These are phyloP conservation scores for Chelmon rostratus DNA, from an alignment of 2,797 vertebrate species.

Conservation along the genomic window DNA sequence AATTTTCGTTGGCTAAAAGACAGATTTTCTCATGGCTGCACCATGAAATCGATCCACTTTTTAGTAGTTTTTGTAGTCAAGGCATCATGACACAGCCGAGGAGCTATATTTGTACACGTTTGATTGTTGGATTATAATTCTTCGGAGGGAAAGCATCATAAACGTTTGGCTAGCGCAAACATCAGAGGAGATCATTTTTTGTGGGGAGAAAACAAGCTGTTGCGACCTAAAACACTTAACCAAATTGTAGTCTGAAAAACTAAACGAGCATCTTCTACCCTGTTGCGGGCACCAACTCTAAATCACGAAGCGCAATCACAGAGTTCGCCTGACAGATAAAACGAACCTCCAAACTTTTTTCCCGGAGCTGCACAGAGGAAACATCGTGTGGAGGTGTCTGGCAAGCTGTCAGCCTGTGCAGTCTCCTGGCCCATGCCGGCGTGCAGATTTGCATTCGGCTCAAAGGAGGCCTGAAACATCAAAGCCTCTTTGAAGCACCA, in stretches of 20 bases:
- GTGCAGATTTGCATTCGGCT: slow-evolving; percentile 77
- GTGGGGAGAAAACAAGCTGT: slow-evolving; percentile 8
- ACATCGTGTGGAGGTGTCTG: slow-evolving; percentile 54
- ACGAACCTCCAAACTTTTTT: slow-evolving; percentile 44
- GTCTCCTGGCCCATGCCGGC: slow-evolving; percentile 59
- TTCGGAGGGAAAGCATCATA: not conserved
- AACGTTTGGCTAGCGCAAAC: slow-evolving; percentile 7
- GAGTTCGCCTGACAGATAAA: slow-evolving; percentile 52
- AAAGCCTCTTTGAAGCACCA: slow-evolving; percentile 74
- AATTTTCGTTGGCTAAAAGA: slow-evolving; percentile 6
- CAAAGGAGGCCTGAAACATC: slow-evolving; percentile 72
- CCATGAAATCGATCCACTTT: not conserved
- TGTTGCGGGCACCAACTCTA: slow-evolving; percentile 15
- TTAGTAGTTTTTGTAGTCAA: not conserved
- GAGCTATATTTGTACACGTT: slow-evolving; percentile 11
- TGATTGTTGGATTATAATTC: not conserved
- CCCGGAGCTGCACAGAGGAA: slow-evolving; percentile 40
- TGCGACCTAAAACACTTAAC: slow-evolving; percentile 10
- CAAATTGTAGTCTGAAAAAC: slow-evolving; percentile 35
- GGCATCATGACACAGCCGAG: not conserved
- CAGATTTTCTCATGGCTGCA: not conserved
- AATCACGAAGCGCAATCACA: slow-evolving; percentile 46
- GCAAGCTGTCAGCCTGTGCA: slow-evolving; percentile 62
- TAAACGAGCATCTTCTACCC: slow-evolving; percentile 32
- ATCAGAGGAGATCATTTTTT: slow-evolving; percentile 1